Conservation (phyloP, 2,113 vertebrate genomes). For the Cardinalis cardinalis region DNA sequence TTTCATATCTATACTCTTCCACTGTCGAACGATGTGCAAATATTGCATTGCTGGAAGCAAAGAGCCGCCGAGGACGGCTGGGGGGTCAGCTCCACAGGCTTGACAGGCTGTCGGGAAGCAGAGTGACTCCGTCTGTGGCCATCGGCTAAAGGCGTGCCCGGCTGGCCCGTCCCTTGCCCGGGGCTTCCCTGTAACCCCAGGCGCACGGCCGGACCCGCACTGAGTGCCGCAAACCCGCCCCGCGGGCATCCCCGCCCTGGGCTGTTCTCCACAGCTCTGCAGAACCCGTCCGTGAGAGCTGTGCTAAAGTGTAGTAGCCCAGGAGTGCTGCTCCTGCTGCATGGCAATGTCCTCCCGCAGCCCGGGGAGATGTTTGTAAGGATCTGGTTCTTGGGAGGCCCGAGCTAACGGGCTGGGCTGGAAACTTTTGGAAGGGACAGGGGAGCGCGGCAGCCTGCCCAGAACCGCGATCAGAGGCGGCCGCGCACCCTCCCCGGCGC, state of each 20-base stretch:
- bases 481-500: neutral
- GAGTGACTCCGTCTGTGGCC: fast-evolving
- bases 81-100: neutral
- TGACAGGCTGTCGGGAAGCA: fast-evolving
- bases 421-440: neutral
- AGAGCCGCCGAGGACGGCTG: neutral
- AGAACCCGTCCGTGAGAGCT: fast-evolving
- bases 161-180: neutral
- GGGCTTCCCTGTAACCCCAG: neutral
- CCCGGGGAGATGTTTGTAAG: fast-evolving
- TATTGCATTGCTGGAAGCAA: neutral
- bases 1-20: neutral
- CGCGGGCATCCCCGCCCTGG: neutral
- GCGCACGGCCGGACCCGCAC: neutral
- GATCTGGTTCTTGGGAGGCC: neutral
- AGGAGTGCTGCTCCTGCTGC: neutral
- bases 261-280: neutral
- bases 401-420: neutral
- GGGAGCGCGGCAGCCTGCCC: neutral
- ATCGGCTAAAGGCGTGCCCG: fast-evolving
- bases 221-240: neutral
- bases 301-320: neutral
- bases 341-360: fast-evolving
- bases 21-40: neutral
- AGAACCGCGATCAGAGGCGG: fast-evolving